phyloP scores from a whole-genome alignment of 2,113 vertebrate genomes.

The Eulemur macaco region DNA sequence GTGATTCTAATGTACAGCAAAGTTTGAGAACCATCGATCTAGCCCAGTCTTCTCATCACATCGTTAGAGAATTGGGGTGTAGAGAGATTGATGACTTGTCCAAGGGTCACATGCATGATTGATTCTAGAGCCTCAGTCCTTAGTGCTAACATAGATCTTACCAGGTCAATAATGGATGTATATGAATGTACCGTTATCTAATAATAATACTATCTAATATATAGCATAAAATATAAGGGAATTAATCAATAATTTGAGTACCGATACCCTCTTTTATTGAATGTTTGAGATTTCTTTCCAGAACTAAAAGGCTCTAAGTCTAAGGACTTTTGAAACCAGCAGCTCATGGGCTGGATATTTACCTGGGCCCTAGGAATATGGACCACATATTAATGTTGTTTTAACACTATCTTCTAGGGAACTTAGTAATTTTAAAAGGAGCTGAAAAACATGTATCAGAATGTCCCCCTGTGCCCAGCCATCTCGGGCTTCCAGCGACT shows the following conservation, averaged over 20 bases:
- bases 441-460: not conserved
- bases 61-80: not conserved
- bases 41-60: not conserved
- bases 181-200: not conserved
- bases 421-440: not conserved
- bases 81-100: constrained; percentile 16
- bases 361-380: not conserved
- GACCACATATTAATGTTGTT: not conserved
- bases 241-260: not conserved
- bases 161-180: not conserved
- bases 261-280: not conserved
- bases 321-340: not conserved
- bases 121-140: constrained; percentile 37
- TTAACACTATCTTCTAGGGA: not conserved
- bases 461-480: not conserved
- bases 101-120: constrained; percentile 50
- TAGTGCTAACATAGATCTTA: not conserved
- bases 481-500: not conserved
- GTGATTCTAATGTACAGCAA: not conserved
- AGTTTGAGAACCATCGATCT: not conserved
- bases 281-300: not conserved
- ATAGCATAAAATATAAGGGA: not conserved
- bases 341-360: not conserved
- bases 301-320: not conserved
- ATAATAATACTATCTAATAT: not conserved